Percentiles rank a stretch among this genome's conserved stretches.
Evolutionary conservation across 1,140 invertebrate genomes (phyloP).

Genomic region (Cherax destructor): DNA sequence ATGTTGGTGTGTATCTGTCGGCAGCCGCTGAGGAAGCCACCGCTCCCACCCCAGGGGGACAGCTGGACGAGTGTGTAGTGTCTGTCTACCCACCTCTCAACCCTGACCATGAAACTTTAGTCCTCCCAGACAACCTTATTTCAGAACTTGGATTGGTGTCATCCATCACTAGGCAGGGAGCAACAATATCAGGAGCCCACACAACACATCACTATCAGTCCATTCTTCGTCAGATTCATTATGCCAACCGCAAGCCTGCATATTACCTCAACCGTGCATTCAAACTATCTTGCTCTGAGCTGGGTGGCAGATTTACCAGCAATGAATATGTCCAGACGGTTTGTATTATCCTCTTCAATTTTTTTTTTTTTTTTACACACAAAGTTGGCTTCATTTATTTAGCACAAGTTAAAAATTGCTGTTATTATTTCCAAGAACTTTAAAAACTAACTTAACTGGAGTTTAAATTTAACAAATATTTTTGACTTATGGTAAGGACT

Average conservation of each 20-base stretch:
- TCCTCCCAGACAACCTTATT: constrained; percentile 85
- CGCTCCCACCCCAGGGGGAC: constrained; percentile 74
- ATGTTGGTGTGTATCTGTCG: constrained; percentile 80
- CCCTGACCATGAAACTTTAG: constrained; percentile 92
- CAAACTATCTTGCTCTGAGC: constrained; percentile 93
- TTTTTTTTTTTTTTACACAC: too few species aligned
- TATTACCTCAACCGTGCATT: constrained; percentile 96
- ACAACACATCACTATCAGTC: constrained; percentile 87
- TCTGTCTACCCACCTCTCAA: constrained; percentile 95
- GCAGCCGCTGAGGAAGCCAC: constrained; percentile 70
- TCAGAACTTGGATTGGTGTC: constrained; percentile 84
- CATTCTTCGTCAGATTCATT: constrained; percentile 90
- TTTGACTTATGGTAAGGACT: too few species aligned
- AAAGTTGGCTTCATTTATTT: too few species aligned
- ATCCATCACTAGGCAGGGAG: constrained; percentile 88
- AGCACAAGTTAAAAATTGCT: too few species aligned
- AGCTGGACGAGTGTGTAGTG: constrained; percentile 92
- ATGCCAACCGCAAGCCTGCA: constrained; percentile 94
- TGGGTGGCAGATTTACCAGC: constrained; percentile 93
- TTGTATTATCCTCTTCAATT: constrained; percentile 74
- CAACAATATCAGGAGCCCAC: constrained; percentile 89
- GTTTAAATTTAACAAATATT: too few species aligned
- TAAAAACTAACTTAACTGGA: too few species aligned
- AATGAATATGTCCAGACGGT: constrained; percentile 96
- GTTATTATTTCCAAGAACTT: too few species aligned